Percentiles rank a stretch among this genome's conserved stretches.
Evolutionary conservation across 2,888 invertebrate species (phyloP).

Genomic region (Ditula angustiorana): DNA sequence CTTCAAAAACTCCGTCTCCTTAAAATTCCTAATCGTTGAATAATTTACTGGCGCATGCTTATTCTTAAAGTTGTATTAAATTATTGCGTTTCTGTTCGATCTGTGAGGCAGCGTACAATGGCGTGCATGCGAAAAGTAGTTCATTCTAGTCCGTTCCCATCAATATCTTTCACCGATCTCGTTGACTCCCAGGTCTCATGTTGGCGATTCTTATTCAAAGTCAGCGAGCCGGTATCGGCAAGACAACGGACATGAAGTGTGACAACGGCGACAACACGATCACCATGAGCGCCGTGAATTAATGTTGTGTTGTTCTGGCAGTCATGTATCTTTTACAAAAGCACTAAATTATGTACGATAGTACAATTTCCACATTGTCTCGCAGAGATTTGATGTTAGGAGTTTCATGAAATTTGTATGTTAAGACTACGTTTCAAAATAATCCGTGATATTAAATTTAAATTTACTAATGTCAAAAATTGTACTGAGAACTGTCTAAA

Average conservation of each 20-base stretch:
- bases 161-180: slow-evolving; percentile 33
- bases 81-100: slow-evolving; percentile 23
- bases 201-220: slow-evolving; percentile 40
- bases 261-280: slow-evolving; percentile 37
- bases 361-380: slow-evolving; percentile 33
- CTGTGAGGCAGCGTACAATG: neutral
- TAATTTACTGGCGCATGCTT: slow-evolving; percentile 72
- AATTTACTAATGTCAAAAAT: no score
- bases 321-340: slow-evolving; percentile 33
- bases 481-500: no score
- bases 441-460: no score
- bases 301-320: slow-evolving; percentile 40
- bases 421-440: no score
- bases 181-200: slow-evolving; percentile 25
- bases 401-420: neutral
- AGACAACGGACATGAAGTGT: slow-evolving; percentile 39
- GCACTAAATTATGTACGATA: slow-evolving; percentile 37
- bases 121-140: slow-evolving; percentile 10
- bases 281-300: slow-evolving; percentile 37
- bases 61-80: slow-evolving; percentile 54
- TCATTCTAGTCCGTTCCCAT: slow-evolving; percentile 26
- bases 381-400: slow-evolving; percentile 3
- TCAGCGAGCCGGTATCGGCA: slow-evolving; percentile 20
- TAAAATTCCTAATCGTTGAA: slow-evolving; percentile 73
- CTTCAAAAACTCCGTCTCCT: slow-evolving; percentile 62